A percentile compares a stretch with the other conserved stretches of the same genome.
Evolutionary conservation across 2,797 vertebrate species (phyloP).

Genomic region (Labroides dimidiatus): DNA sequence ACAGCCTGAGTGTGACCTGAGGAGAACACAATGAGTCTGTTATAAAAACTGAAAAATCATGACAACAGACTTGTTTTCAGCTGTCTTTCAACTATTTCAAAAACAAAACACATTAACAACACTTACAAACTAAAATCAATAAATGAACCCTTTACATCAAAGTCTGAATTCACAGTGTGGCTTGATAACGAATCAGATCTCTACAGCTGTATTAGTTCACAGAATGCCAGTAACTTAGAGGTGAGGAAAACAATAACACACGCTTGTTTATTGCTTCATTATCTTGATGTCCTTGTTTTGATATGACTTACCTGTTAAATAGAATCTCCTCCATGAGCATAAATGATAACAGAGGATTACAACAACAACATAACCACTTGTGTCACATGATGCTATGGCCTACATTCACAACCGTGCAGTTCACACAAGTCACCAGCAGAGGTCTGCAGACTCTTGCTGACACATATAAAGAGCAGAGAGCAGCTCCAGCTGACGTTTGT

Average conservation of each 20-base stretch:
- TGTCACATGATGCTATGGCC: conserved; percentile 1
- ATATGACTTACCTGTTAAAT: neutral
- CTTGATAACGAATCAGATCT: too few species aligned
- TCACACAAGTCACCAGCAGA: conserved; percentile 53
- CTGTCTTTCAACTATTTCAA: too few species aligned
- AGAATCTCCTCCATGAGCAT: neutral
- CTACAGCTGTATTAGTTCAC: neutral
- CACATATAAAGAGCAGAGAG: neutral
- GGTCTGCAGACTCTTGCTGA: conserved; percentile 30
- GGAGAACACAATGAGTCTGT: neutral
- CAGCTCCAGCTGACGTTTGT: too few species aligned
- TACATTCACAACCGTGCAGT: conserved; percentile 24
- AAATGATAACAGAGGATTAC: neutral
- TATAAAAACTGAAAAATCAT: too few species aligned
- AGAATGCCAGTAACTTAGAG: neutral
- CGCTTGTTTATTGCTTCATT: neutral
- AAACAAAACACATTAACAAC: too few species aligned
- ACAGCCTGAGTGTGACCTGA: conserved; percentile 79
- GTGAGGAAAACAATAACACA: neutral
- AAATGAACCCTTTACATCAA: too few species aligned
- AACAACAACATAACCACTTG: neutral
- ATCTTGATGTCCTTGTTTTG: neutral
- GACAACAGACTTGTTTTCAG: too few species aligned
- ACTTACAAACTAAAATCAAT: too few species aligned
- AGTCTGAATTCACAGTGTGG: too few species aligned